A percentile compares a stretch with the other conserved stretches of the same genome.
These are phyloP conservation scores for Zapus hudsonius DNA, from an alignment of 2,113 vertebrate genomes.

Conservation along the genomic window DNA sequence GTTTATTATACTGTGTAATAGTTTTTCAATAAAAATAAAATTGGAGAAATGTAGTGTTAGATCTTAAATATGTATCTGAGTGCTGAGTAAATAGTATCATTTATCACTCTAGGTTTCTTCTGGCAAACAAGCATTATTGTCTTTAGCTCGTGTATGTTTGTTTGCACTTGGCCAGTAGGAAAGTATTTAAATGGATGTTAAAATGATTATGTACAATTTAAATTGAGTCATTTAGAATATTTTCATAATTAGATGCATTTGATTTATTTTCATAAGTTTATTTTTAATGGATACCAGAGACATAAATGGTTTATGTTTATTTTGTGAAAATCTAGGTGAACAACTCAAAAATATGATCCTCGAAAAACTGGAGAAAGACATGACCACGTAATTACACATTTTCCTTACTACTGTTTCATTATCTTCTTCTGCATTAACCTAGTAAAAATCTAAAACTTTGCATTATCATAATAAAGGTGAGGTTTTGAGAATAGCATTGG, in stretches of 20 bases:
- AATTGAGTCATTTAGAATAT: not conserved
- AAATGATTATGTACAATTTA: not conserved
- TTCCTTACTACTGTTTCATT: conserved; percentile 30
- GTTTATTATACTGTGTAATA: not conserved
- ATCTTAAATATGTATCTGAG: not conserved
- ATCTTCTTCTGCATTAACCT: conserved; percentile 19
- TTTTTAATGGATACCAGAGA: conserved; percentile 24
- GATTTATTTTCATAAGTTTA: conserved; percentile 19
- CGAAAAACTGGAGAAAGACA: conserved; percentile 63
- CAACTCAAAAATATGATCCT: rapidly evolving
- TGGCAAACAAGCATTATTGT: not conserved
- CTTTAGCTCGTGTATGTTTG: not conserved
- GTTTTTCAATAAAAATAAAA: conserved; percentile 48
- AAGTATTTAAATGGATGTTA: not conserved
- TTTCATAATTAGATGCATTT: conserved; percentile 38
- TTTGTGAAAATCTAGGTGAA: not conserved
- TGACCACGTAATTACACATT: conserved; percentile 84
- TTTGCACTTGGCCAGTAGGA: not conserved
- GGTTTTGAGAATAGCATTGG: not conserved
- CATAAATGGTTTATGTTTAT: conserved; percentile 29
- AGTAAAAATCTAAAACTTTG: not conserved
- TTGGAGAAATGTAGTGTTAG: not conserved
- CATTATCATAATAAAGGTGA: not conserved
- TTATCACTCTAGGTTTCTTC: not conserved
- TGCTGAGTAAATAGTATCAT: not conserved